Evolutionary conservation across 2,113 vertebrate genomes (phyloP).

Genomic region (Hymenochirus boettgeri): DNA sequence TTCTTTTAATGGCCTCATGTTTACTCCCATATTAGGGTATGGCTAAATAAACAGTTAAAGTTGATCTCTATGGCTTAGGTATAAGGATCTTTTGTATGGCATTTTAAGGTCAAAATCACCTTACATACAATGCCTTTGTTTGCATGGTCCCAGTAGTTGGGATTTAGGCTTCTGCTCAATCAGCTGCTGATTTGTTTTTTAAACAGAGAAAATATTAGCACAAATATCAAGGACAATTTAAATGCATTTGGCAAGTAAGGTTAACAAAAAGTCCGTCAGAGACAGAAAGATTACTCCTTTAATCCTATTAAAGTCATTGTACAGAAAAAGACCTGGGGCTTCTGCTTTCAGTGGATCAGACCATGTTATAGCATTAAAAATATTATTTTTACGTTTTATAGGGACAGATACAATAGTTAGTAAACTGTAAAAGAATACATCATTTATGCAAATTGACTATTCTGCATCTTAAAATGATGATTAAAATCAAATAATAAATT

Average conservation of each 20-base stretch:
- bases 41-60: constrained; percentile 24
- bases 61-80: constrained; percentile 29
- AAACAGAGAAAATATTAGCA: constrained; percentile 9
- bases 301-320: too few relatives aligned
- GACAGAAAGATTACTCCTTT: constrained; percentile 1
- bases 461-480: too few relatives aligned
- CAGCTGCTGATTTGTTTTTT: constrained; percentile 1
- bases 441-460: too few relatives aligned
- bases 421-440: too few relatives aligned
- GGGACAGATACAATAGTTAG: too few relatives aligned
- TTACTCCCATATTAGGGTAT: constrained; percentile 24
- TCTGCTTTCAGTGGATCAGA: neutral
- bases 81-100: constrained; percentile 29
- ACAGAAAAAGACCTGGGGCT: too few relatives aligned
- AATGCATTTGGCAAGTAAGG: neutral
- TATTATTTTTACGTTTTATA: too few relatives aligned
- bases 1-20: constrained; percentile 25
- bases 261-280: neutral
- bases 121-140: constrained; percentile 32
- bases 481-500: too few relatives aligned
- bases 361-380: too few relatives aligned
- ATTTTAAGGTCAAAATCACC: constrained; percentile 30
- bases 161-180: constrained; percentile 17
- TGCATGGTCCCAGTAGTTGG: constrained; percentile 3
- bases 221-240: constrained; percentile 1